Evolutionary conservation across 2,888 invertebrate species (phyloP), one percentile per base, ranked within the genome.

Genomic region (Tiliacea citrago): DNA sequence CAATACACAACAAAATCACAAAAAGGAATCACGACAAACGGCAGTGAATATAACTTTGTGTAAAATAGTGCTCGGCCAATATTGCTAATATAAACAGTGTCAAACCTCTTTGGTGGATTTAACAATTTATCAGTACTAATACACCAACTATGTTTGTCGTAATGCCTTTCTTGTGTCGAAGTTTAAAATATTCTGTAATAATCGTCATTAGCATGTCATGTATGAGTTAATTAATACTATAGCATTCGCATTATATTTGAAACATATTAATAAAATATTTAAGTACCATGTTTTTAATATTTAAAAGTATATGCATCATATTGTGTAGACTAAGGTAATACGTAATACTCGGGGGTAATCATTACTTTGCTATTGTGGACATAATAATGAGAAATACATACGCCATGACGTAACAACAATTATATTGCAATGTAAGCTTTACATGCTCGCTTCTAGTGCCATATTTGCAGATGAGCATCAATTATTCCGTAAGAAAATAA

Each of bases 381-480:
- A 87, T 88, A 88, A 83, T 85, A 83, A 83, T 87, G 75, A 88
- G 79, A 79, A 85, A 87, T 87, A 89, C 88, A 85, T 90, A 91
- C 87, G 89, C 88, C 81, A 90, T 84, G 87, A 88, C 83, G 84
- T 90, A 90, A 90, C 89, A 89, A 86, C 79, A 82, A 87, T 67
- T 84, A 88, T 88, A 91, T 90, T 90, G 90, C 90, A 88, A 89
- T 89, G 87, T 84, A 90, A 91, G 92, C 91, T 89, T 90, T 86
- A 86, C 85, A 89, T 84, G 90, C 90, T 91, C 87, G 91, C 90
- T 89, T 90, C 87, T 87, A 88, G 89, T 88, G 93, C 96, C 96
- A 96, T 96, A 96, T 96, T 96, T 96, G 96, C 96, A 96, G 96
- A 96, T 96, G 96, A 93, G 91, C 96, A 96, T 92, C 92, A 92